Base-by-base conservation (phyloP, 2,888 invertebrate species). In the Epinotia brunnichana region DNA sequence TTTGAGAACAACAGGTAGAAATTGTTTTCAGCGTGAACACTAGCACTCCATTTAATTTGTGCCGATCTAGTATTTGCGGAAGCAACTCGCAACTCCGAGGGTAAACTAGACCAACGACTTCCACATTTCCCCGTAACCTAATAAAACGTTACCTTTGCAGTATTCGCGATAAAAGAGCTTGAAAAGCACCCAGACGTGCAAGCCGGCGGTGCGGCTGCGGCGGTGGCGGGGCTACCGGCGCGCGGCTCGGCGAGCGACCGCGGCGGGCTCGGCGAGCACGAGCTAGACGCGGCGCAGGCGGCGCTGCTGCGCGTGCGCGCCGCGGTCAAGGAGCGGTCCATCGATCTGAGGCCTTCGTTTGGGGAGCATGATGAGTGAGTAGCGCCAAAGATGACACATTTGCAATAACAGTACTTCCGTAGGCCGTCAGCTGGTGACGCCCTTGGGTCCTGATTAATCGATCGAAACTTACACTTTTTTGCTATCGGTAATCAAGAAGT, bases 291-390 rank as follows among this genome's bases (percentile, higher is more conserved):
- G 29, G 95, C 95, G 78, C 95, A 96, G 82, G 94, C 94, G 48
- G 95, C 95, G 19, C 87, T 96, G 74, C 87, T 92, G 79, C 95
- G 95, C 81, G 93, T 96, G 76, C 94, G 95, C 74, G 90, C 94
- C 61, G 94, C 95, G 75, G 94, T 95, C 73, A 86, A 88, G 60
- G 95, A 95, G 81, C 93, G 96, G 75, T 85, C 95, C 69, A 93
- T 96, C 60, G 91, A 95, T 76, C 84, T 97, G 74, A 94, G 95
- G 75, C 95, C 95, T 0, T 94, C 95, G 75, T 97, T 97, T 84
- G 94, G 94, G 61, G 95, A 95, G 78, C 96, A 95, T 78, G 97
- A 97, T 84, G 94, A 93, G 96, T 96, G 79, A 83, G 86, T 69
- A 10, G 48, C 0, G 24, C 10, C 29, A 29, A 35, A 35, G 2